phyloP scores from a whole-genome alignment of 1,140 invertebrate genomes.

The Saccostrea echinata region DNA sequence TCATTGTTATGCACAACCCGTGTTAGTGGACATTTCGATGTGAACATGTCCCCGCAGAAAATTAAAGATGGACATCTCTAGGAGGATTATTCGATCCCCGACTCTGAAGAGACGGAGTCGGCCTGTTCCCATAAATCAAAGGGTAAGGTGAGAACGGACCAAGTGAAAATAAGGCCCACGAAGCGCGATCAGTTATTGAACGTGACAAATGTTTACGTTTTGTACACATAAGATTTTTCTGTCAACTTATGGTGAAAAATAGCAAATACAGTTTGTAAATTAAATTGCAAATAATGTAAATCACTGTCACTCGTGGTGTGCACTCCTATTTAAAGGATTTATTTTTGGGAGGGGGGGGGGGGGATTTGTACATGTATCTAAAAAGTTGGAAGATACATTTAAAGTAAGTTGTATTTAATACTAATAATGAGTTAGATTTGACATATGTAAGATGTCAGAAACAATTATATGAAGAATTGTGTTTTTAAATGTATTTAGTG shows the following conservation, averaged over 20 bases:
- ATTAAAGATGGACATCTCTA: slow-evolving; percentile 37
- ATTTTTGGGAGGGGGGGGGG: too few relatives aligned
- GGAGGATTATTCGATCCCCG: slow-evolving; percentile 83
- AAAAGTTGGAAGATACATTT: too few relatives aligned
- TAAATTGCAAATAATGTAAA: not conserved
- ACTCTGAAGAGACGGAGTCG: slow-evolving; percentile 87
- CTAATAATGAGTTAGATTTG: too few relatives aligned
- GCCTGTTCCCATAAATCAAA: slow-evolving; percentile 85
- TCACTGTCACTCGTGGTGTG: not conserved
- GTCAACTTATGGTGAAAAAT: not conserved
- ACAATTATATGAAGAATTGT: too few relatives aligned
- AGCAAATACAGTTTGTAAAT: not conserved
- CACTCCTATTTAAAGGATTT: not conserved
- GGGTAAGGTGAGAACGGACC: slow-evolving; percentile 83
- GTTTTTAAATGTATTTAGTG: too few relatives aligned
- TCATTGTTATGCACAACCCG: not conserved
- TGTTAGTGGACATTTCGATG: not conserved
- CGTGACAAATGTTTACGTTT: slow-evolving; percentile 36
- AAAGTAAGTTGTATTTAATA: too few relatives aligned
- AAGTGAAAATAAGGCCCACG: not conserved
- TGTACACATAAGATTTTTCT: not conserved
- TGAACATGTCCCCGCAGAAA: not conserved
- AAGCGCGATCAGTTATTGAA: slow-evolving; percentile 12
- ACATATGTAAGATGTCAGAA: too few relatives aligned
- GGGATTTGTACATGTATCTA: not conserved